Base-by-base conservation (phyloP, 2,113 vertebrate genomes). In the Piaya cayana region DNA sequence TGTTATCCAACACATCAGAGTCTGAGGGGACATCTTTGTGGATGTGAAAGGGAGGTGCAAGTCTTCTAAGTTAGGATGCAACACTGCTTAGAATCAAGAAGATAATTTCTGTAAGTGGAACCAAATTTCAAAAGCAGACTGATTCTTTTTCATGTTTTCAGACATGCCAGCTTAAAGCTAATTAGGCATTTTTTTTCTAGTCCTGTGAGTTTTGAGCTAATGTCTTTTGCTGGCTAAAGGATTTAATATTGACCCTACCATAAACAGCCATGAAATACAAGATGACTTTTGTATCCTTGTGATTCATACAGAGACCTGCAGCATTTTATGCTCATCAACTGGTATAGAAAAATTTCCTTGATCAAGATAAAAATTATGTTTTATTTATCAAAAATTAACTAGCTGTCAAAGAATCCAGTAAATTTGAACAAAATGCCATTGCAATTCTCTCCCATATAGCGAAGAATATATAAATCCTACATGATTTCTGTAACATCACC, bases 141-240 rank as follows among this genome's bases (percentile, higher is more conserved):
- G 67, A 53, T 63, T 22, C 45, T 83, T 88, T 74, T 89, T 93
- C 83, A 84, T 93, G 58, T 90, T 95, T 88, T 95, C 83, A 91
- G 94, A 92, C 58, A 88, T 67, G 43, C 29, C 68, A 92, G 62
- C 75, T 91, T 93, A 94, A 92, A 97, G 65, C 6, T 91, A 89
- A 96, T 94, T 78, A 93, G 75, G 79, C 53, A 91, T 70, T 94
- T 92, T 94, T 49, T 79, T 94, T 94, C 63, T 89, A 93, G 83
- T 92, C 78, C 83, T 95, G 53, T 84, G 79, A 92, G 76, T 91
- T 97, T 88, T 90, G 47, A 91, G 45, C 36, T 86, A 87, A 95
- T 87, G 42, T 93, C 55, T 93, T 96, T 88, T 92, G 32, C 62
- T 93, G 64, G 78, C 49, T 92, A 93, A 94, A 95, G 75, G 56